These are phyloP conservation scores for Phrynocephalus guinanensis DNA, from an alignment of 2,797 vertebrate genomes.

Conservation along the genomic window DNA sequence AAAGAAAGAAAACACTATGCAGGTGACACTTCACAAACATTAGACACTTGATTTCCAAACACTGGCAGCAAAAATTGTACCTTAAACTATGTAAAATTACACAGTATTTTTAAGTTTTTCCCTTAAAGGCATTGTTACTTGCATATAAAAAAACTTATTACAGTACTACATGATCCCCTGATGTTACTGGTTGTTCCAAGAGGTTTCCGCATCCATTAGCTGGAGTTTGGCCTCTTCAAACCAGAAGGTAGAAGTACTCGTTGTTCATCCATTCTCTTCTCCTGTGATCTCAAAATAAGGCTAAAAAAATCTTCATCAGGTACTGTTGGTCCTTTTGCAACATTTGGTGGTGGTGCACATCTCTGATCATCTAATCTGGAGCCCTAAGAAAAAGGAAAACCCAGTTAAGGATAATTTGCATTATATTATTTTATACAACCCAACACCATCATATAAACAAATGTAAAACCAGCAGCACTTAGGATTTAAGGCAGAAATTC, in stretches of 20 bases:
- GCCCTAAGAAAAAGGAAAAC: slow-evolving; percentile 77
- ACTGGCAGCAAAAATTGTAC: slow-evolving; percentile 29
- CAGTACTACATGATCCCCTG: slow-evolving; percentile 43
- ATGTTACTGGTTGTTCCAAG: slow-evolving; percentile 33
- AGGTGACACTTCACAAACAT: slow-evolving; percentile 42
- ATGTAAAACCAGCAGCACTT: background rate
- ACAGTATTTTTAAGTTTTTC: slow-evolving; percentile 18
- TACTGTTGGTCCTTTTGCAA: slow-evolving; percentile 88
- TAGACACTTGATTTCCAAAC: slow-evolving; percentile 13
- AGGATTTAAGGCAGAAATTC: background rate
- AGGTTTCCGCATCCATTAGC: slow-evolving; percentile 74
- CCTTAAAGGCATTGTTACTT: slow-evolving; percentile 53
- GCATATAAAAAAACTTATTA: slow-evolving; percentile 32
- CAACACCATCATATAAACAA: background rate
- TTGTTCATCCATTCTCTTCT: slow-evolving; percentile 97
- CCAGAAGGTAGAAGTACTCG: slow-evolving; percentile 88
- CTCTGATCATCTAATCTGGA: slow-evolving; percentile 97
- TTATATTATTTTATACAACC: background rate
- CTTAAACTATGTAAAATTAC: slow-evolving; percentile 31
- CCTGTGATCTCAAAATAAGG: slow-evolving; percentile 95
- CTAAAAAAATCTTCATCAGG: slow-evolving; percentile 98
- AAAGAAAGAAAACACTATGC: slow-evolving; percentile 21
- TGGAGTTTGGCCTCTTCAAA: slow-evolving; percentile 73
- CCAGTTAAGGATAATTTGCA: background rate
- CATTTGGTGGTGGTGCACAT: slow-evolving; percentile 88